These are phyloP conservation scores for Prunella strophiata DNA, from an alignment of 2,797 vertebrate species.

Conservation along the genomic window DNA sequence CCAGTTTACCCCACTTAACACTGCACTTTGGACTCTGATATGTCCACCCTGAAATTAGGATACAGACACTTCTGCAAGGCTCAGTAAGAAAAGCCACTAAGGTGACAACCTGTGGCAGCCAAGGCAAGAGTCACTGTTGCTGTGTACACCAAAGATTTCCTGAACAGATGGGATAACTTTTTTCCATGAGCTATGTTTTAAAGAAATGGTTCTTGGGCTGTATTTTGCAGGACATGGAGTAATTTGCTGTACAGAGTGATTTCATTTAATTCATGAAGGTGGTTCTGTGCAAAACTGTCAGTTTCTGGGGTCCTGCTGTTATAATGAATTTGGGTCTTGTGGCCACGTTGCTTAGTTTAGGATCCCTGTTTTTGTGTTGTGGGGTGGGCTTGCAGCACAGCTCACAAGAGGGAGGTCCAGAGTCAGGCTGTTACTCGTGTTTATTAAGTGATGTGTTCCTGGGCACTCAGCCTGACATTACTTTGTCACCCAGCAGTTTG, in stretches of 20 bases:
- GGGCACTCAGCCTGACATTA: not conserved
- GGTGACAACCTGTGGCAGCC: not conserved
- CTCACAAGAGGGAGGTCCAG: not conserved
- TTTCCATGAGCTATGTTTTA: not conserved
- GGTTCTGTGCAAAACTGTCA: not conserved
- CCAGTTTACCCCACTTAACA: not conserved
- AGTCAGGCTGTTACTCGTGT: not conserved
- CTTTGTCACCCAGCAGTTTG: not conserved
- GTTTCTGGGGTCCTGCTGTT: not conserved
- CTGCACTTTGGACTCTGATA: not conserved
- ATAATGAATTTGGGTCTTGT: not conserved
- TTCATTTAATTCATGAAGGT: not conserved
- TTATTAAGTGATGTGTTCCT: not conserved
- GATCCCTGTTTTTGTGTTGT: not conserved
- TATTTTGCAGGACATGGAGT: not conserved
- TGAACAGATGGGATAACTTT: not conserved
- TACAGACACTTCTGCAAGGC: not conserved
- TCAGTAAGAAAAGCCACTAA: not conserved
- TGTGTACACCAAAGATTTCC: not conserved
- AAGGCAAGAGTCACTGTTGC: not conserved
- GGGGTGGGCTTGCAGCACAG: not conserved
- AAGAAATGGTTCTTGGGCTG: not conserved
- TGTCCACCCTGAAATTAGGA: not conserved
- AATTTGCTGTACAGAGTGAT: not conserved
- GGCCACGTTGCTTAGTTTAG: not conserved